These are phyloP conservation scores for Heliothis peltigera DNA, from an alignment of 2,888 invertebrate genomes.

Conservation along the genomic window DNA sequence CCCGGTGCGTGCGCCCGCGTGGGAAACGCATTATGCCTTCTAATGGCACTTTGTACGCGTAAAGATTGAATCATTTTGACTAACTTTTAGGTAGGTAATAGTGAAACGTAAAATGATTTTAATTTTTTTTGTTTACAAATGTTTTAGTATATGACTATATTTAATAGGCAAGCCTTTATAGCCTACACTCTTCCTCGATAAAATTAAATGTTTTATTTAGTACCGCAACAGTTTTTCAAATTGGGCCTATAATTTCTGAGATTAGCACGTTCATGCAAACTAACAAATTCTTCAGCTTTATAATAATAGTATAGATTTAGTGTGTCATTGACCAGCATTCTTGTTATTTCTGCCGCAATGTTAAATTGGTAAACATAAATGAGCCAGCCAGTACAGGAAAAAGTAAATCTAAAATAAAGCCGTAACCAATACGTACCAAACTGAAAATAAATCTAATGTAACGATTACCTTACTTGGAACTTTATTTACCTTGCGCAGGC, in stretches of 20 bases:
- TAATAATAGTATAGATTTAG: too few relatives aligned
- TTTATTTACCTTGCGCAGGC: slow-evolving; percentile 35
- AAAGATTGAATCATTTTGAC: slow-evolving; percentile 42
- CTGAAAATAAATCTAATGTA: slow-evolving; percentile 9
- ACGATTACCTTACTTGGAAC: slow-evolving; percentile 31
- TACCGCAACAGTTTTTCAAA: too few relatives aligned
- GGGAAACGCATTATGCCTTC: slow-evolving; percentile 66
- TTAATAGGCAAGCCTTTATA: too few relatives aligned
- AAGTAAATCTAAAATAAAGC: background rate
- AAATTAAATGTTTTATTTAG: too few relatives aligned
- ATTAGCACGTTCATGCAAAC: too few relatives aligned
- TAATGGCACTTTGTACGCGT: slow-evolving; percentile 50
- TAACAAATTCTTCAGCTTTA: too few relatives aligned
- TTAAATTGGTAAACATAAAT: too few relatives aligned
- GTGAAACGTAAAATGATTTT: background rate
- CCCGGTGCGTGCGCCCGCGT: slow-evolving; percentile 60
- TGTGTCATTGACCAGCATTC: too few relatives aligned
- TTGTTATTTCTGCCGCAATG: too few relatives aligned
- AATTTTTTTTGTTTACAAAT: background rate
- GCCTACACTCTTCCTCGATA: too few relatives aligned
- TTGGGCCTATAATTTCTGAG: too few relatives aligned
- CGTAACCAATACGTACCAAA: background rate
- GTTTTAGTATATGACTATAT: too few relatives aligned
- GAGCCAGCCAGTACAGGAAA: background rate
- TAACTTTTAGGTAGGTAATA: slow-evolving; percentile 7